phyloP scores from a whole-genome alignment of 2,888 invertebrate species.

The Sarcophaga variegata region DNA sequence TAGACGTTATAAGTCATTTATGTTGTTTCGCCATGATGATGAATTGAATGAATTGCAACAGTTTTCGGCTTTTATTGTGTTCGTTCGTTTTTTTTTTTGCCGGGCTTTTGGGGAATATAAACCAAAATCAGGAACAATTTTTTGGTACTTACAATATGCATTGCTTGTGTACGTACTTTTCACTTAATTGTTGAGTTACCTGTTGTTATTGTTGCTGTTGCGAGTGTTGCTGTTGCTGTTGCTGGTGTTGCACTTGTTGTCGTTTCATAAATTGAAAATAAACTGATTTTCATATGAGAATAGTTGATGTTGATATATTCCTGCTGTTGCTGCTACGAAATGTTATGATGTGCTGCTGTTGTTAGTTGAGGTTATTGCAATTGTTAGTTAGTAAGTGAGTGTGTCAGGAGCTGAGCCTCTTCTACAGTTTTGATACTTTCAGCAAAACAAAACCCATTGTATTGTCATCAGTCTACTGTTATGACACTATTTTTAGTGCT shows the following conservation, averaged over 20 bases:
- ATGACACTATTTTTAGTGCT: constrained; percentile 69
- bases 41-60: constrained; percentile 59
- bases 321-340: not conserved
- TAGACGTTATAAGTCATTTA: constrained; percentile 60
- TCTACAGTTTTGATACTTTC: constrained; percentile 53
- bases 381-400: constrained; percentile 5
- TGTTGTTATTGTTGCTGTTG: constrained; percentile 34
- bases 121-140: constrained; percentile 53
- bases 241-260: constrained; percentile 23
- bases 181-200: constrained; percentile 42
- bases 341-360: not conserved
- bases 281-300: constrained; percentile 58
- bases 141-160: constrained; percentile 52
- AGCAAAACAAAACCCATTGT: constrained; percentile 57
- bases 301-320: constrained; percentile 49
- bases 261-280: constrained; percentile 59
- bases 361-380: constrained; percentile 31
- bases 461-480: constrained; percentile 67
- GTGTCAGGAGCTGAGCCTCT: constrained; percentile 40
- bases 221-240: constrained; percentile 28
- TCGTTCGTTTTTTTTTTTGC: not conserved
- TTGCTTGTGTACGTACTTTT: constrained; percentile 57
- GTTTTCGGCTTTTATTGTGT: not conserved
- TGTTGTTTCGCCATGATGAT: constrained; percentile 54
- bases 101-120: not conserved